Conservation (phyloP, 2,888 invertebrate species). For the Cryptus viduatorius region DNA sequence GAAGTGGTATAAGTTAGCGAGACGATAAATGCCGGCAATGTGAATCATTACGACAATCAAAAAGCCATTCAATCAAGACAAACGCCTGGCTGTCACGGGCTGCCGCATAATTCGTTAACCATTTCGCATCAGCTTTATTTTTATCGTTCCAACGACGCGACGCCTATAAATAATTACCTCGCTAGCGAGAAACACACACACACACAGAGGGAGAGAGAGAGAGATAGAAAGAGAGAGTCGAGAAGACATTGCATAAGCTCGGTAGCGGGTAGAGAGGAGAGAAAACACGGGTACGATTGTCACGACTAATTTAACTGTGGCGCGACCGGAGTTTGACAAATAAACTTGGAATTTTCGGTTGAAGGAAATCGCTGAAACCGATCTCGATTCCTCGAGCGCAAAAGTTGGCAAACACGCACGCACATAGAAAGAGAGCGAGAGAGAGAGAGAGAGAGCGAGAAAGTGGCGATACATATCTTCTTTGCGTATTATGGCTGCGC, state of each 20-base stretch:
- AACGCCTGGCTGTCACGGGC: conserved; percentile 56
- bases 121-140: conserved; percentile 34
- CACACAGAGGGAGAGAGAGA: too few species aligned
- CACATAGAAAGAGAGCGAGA: not conserved
- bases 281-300: conserved; percentile 56
- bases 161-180: conserved; percentile 55
- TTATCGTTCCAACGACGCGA: conserved; percentile 16
- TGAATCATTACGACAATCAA: conserved; percentile 64
- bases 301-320: conserved; percentile 59
- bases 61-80: conserved; percentile 66
- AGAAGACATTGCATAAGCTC: conserved; percentile 50
- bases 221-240: too few species aligned
- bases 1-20: conserved; percentile 27
- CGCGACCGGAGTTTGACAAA: conserved; percentile 63
- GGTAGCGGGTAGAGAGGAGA: not conserved
- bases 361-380: conserved; percentile 60
- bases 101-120: conserved; percentile 59
- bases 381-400: conserved; percentile 62
- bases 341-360: conserved; percentile 59
- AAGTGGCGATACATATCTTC: conserved; percentile 55
- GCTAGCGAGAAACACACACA: conserved; percentile 28
- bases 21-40: conserved; percentile 56
- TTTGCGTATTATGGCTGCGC: conserved; percentile 14
- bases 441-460: too few species aligned
- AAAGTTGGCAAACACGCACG: not conserved